phyloP scores from a whole-genome alignment of 2,113 vertebrate species.

The Erythrolamprus reginae region DNA sequence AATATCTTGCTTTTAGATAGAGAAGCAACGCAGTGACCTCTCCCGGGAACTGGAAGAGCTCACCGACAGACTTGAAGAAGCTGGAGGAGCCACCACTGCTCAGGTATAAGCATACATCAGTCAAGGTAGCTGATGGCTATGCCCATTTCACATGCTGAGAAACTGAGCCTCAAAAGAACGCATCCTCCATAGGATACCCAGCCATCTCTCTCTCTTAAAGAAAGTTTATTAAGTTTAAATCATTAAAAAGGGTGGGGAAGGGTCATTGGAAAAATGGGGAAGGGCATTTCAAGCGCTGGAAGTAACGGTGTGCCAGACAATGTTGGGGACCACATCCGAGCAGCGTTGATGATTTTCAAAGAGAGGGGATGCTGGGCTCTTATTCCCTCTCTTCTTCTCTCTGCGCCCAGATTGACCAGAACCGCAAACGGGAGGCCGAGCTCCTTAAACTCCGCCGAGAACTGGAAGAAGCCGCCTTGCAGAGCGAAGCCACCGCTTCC shows the following conservation, averaged over 20 bases:
- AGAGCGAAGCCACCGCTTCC: conserved; percentile 56
- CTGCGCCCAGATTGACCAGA: conserved; percentile 64
- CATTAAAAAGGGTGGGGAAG: too few relatives aligned
- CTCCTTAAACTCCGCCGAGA: conserved; percentile 66
- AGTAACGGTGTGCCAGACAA: background rate
- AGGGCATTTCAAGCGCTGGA: too few relatives aligned
- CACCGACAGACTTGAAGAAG: conserved; percentile 67
- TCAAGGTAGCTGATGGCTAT: background rate
- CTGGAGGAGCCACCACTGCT: conserved; percentile 61
- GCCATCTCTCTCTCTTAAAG: too few relatives aligned
- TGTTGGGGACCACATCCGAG: background rate
- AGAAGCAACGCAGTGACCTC: conserved; percentile 73
- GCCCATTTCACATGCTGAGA: background rate
- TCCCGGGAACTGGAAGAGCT: conserved; percentile 70
- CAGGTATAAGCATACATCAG: conserved; percentile 54
- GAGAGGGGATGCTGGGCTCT: background rate
- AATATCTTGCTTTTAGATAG: conserved; percentile 53
- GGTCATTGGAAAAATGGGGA: too few relatives aligned
- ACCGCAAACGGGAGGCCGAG: conserved; percentile 63
- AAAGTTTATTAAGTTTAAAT: too few relatives aligned
- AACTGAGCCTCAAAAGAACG: background rate
- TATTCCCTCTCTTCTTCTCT: background rate
- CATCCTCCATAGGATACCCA: too few relatives aligned
- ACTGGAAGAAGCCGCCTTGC: conserved; percentile 65
- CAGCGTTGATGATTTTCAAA: background rate